These are phyloP conservation scores for Notarius lentiginosus DNA, from an alignment of 2,113 vertebrate genomes.

Conservation along the genomic window DNA sequence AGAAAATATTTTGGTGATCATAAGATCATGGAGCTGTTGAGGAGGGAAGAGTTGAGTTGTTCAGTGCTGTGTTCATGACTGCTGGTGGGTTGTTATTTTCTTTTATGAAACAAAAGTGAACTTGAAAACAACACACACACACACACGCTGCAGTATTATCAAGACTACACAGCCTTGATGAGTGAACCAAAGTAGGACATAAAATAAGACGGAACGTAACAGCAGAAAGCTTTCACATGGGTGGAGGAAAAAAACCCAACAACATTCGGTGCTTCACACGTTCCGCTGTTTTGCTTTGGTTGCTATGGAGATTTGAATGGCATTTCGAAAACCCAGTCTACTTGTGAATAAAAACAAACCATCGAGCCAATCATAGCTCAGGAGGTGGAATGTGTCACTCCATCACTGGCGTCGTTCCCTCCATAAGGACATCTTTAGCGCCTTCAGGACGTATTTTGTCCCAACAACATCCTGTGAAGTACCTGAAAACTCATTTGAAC, in stretches of 20 bases:
- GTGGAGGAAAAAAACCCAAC: neutral
- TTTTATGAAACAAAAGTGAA: neutral
- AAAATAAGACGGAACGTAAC: neutral
- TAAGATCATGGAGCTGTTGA: too few species aligned
- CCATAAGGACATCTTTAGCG: neutral
- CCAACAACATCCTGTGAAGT: neutral
- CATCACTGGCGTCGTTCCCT: neutral
- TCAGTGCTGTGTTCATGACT: too few species aligned
- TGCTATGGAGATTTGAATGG: neutral
- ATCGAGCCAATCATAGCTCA: neutral
- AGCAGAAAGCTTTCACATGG: neutral
- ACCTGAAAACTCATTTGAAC: neutral
- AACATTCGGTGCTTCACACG: neutral
- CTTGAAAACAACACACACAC: neutral
- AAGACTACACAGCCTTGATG: neutral
- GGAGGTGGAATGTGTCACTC: neutral
- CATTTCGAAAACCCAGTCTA: neutral
- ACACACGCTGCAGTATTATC: neutral
- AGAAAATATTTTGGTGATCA: too few species aligned
- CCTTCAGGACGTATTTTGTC: neutral
- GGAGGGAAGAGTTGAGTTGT: too few species aligned
- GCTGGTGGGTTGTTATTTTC: neutral
- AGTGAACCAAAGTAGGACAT: constrained; percentile 6
- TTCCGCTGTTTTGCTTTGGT: constrained; percentile 13
- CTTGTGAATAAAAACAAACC: constrained; percentile 1